Evolutionary conservation across 2,888 invertebrate genomes (phyloP).

Genomic region (Pantelozetes paolii): DNA sequence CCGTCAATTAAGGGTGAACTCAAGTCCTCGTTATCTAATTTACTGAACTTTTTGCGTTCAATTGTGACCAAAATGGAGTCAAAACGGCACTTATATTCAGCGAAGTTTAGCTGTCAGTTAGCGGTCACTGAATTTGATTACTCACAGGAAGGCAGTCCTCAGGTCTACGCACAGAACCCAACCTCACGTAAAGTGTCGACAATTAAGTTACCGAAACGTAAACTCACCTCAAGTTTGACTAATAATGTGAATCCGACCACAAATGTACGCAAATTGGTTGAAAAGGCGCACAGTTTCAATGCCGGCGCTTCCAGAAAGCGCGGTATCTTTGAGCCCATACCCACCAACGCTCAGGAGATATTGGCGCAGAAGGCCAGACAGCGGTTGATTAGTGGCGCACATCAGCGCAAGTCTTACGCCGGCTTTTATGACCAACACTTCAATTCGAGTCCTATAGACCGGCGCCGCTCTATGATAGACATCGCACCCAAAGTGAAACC

Average conservation of each 20-base stretch:
- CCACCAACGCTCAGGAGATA: neutral
- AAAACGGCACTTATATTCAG: slow-evolving; percentile 52
- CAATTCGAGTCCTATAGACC: neutral
- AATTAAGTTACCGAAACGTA: neutral
- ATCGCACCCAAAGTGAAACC: slow-evolving; percentile 37
- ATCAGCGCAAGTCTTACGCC: slow-evolving; percentile 46
- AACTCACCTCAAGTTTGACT: neutral
- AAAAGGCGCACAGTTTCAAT: slow-evolving; percentile 39
- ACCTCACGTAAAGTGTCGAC: slow-evolving; percentile 5
- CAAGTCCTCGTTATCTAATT: slow-evolving; percentile 45
- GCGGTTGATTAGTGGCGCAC: neutral
- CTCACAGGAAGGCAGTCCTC: slow-evolving; percentile 43
- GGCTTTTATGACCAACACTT: slow-evolving; percentile 32
- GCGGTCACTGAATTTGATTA: slow-evolving; percentile 62
- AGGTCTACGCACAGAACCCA: neutral
- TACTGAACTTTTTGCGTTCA: slow-evolving; percentile 60
- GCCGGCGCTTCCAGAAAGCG: neutral
- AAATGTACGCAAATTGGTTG: neutral
- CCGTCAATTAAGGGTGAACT: slow-evolving; percentile 41
- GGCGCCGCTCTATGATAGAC: slow-evolving; percentile 46
- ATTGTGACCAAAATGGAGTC: slow-evolving; percentile 55
- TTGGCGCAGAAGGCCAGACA: neutral
- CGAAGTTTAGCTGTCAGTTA: slow-evolving; percentile 61
- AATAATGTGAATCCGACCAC: neutral
- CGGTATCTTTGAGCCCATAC: neutral